A percentile compares a stretch with the other conserved stretches of the same genome.
Conservation (phyloP, 2,888 invertebrate genomes). For the Andrena haemorrhoa region DNA sequence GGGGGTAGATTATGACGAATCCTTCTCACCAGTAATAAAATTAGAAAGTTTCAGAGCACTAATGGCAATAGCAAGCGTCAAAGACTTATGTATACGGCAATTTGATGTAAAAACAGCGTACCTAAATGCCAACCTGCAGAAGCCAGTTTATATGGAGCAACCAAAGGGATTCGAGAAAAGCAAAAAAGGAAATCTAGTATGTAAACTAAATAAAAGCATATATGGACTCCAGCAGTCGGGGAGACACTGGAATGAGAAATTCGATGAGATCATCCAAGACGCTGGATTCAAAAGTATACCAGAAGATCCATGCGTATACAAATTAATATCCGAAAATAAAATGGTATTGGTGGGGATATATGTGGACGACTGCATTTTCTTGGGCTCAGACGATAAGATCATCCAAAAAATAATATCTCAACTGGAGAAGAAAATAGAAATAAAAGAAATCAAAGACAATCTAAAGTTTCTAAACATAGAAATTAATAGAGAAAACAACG, state of each 20-base stretch:
- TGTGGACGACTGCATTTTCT: conserved; percentile 21
- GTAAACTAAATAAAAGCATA: background rate
- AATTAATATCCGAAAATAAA: background rate
- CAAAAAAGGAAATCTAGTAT: background rate
- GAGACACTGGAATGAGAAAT: background rate
- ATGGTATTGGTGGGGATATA: conserved; percentile 12
- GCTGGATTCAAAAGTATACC: background rate
- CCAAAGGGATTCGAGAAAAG: background rate
- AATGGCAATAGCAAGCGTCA: background rate
- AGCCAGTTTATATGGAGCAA: background rate
- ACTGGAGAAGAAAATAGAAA: background rate
- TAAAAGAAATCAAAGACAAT: background rate
- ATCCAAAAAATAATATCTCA: conserved; percentile 5
- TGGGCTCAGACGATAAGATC: background rate
- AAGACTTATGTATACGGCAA: background rate
- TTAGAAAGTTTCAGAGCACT: background rate
- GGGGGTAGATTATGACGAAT: background rate
- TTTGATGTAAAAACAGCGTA: background rate
- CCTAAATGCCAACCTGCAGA: background rate
- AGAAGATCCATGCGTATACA: background rate
- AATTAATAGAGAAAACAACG: background rate
- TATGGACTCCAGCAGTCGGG: background rate
- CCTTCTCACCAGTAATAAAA: conserved; percentile 2
- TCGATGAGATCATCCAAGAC: background rate
- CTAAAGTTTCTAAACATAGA: background rate